Evolutionary conservation across 2,113 vertebrate species (phyloP).

Genomic region (Myrmecobius fasciatus): DNA sequence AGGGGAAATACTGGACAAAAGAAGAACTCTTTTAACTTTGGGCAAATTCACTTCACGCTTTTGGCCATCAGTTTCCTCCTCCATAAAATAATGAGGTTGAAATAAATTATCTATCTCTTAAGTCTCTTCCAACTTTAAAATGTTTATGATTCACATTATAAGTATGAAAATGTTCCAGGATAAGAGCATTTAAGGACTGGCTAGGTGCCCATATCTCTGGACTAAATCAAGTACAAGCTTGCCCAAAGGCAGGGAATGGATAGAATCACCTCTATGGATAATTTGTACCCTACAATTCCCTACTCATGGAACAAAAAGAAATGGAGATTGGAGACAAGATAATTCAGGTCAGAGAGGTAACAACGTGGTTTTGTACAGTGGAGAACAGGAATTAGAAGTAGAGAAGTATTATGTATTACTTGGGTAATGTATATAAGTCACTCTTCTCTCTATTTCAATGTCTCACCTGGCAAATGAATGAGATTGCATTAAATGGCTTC

Average conservation of each 20-base stretch:
- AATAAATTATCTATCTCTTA: neutral
- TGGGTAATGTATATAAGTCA: neutral
- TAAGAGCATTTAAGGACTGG: neutral
- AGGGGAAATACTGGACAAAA: neutral
- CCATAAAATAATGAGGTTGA: neutral
- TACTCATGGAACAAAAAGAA: neutral
- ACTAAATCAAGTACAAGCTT: neutral
- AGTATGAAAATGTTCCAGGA: neutral
- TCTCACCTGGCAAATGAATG: neutral
- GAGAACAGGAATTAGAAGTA: neutral
- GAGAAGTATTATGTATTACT: neutral
- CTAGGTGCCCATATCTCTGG: neutral
- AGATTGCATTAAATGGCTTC: neutral
- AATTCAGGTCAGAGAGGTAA: neutral
- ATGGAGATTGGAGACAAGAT: neutral
- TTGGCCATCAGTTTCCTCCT: neutral
- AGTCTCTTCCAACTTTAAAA: neutral
- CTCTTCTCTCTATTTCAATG: neutral
- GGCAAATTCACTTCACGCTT: neutral
- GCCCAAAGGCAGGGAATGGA: neutral
- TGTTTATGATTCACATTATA: neutral
- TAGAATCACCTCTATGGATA: neutral
- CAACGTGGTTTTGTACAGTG: neutral
- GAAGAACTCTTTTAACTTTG: neutral
- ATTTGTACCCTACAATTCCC: neutral